A percentile compares a stretch with the other conserved stretches of the same genome.
phyloP scores from a whole-genome alignment of 2,113 vertebrate species.

The Calypte anna region DNA sequence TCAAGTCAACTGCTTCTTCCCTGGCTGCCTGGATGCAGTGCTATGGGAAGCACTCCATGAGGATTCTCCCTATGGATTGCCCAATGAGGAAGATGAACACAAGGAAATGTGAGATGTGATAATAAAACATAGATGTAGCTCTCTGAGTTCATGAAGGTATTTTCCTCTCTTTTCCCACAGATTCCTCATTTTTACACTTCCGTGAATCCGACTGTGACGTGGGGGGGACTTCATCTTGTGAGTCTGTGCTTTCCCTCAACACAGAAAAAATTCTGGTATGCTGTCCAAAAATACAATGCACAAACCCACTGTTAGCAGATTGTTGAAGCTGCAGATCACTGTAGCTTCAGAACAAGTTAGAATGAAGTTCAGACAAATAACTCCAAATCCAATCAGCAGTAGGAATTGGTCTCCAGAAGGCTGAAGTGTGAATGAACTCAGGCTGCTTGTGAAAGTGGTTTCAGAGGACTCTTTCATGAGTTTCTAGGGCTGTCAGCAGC shows the following conservation, averaged over 20 bases:
- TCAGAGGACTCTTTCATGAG: neutral
- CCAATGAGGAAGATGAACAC: neutral
- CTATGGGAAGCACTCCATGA: neutral
- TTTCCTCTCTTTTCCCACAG: slow-evolving; percentile 67
- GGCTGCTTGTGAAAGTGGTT: neutral
- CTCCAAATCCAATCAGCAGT: neutral
- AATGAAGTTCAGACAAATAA: neutral
- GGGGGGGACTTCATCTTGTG: slow-evolving; percentile 86
- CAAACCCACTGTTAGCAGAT: neutral
- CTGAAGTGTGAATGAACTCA: neutral
- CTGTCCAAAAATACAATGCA: neutral
- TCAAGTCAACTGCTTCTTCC: neutral
- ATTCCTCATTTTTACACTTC: slow-evolving; percentile 89
- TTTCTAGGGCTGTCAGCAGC: neutral
- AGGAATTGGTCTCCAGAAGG: neutral
- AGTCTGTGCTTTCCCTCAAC: slow-evolving; percentile 90
- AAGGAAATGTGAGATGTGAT: neutral
- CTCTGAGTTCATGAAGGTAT: neutral
- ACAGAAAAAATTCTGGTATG: slow-evolving; percentile 96
- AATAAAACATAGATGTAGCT: neutral
- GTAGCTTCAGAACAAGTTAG: neutral
- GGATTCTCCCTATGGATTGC: neutral
- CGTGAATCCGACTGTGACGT: slow-evolving; percentile 90
- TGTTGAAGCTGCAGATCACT: neutral
- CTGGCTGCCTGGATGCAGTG: neutral